Base-by-base conservation (phyloP, 2,797 vertebrate species). In the Eurystomus glaucurus region DNA sequence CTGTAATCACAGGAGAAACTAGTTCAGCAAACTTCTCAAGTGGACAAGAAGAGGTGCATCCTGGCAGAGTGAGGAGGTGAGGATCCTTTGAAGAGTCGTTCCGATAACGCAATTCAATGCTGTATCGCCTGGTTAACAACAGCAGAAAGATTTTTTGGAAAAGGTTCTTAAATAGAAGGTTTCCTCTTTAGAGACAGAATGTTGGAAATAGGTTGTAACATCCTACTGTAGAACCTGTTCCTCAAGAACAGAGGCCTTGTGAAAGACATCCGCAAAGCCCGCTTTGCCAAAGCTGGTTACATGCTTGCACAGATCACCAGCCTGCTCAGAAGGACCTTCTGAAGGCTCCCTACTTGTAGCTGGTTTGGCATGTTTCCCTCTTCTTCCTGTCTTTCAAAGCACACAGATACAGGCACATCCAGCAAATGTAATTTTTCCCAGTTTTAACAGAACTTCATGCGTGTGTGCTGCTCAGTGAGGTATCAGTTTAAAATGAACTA, bases 21-120 rank as follows among this genome's bases (percentile, higher is more conserved):
- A 99, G 97, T 88, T 98, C 97, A 25, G 92, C 96, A 95, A 99
- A 99, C 89, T 97, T 94, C 48, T 97, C 88, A 95, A 99, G 93
- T 43, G 99, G 98, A 90, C 99, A 99, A n/a, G 98, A 98, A 92
- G 95, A 97, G 33, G 98, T 96, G 91, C 99, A 99, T 83, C 99
- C 99, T 5, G 99, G 98, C 92, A 99, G 95, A 0, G 96, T 98
- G 90, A 99, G 98, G 26, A 97, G 97, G 80, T 99, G 98, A 9
- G 99, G 99, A 46, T 99, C 97, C 6, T 35, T 97, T 68, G 78
- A 88, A 7, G 99, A 98, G 91, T 99, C 98, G 4, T 99, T 99
- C 77, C 98, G 98, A 93, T 99, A 99, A 94, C 98, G 94, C 98
- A 99, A 98, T 96, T 99, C 99, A 78, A 99, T 71, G 28, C 98